Evolutionary conservation across 2,797 vertebrate species (phyloP), one percentile per base, ranked within the genome.

Genomic region (Eutrigla gurnardus): DNA sequence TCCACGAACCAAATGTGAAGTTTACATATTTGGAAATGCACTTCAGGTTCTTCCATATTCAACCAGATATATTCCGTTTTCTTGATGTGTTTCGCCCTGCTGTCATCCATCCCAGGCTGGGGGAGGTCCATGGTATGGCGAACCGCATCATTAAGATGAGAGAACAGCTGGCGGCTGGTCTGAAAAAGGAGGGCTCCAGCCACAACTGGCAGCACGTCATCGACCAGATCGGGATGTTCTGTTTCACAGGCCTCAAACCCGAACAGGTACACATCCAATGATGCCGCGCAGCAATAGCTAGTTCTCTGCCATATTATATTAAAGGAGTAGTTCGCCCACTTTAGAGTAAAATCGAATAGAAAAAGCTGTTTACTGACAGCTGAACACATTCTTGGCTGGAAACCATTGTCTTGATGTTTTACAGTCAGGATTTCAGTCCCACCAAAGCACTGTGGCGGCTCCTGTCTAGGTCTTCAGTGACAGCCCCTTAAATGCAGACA

Each of bases 221-320:
- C 0, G 97, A 99, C 91, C 98, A 99, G 93, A 99, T 99, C 0
- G 98, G 98, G 91, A 99, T 99, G 98, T 99, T 99, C 87, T 99
- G 98, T 93, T 99, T 98, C 90, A 99, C 98, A 0, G 98, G 98
- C 60, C 96, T 99, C 32, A 99, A 98, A 82, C 96, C 96, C 0
- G 98, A 99, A 17, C 98, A 99, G 97, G 98, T 98, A 87, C 83
- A n/a, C 9, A n/a, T 66, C 12, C 50, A 37, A 37, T 46, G 11
- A 40, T n/a, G 33, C 45, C 1, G 36, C n/a, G 32, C 33, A 47
- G 42, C 58, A 60, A 60, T 7, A 32, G 18, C 0, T 58, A 0
- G n/a, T 59, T 61, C 13, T 45, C 25, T 25, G 25, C 25, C 25
- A 25, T 25, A 25, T 25, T 25, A 17, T 33, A 17, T 45, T 13